Evolutionary conservation across 2,797 vertebrate genomes (phyloP), one percentile per base, ranked within the genome.

Genomic region (Gadopsis bispinosus): DNA sequence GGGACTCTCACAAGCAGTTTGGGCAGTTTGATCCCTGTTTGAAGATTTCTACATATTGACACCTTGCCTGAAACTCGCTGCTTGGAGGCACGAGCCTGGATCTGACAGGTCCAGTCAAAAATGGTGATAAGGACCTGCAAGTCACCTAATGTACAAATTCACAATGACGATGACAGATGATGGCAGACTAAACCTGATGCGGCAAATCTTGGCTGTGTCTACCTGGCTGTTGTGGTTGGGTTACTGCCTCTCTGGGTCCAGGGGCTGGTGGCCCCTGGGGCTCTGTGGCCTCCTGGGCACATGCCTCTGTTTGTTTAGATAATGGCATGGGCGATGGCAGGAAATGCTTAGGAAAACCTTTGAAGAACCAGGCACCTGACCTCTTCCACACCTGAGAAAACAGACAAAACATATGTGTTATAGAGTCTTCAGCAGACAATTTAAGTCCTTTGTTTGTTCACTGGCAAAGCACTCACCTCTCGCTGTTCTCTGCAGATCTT

Each of bases 331-430:
- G 97, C 33, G 97, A 95, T 2, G 98, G 98, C 68, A 99, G 91
- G 89, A 97, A 93, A 78, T 99, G 98, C 90, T 99, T 99, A 0
- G 98, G 98, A 78, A 99, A 94, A 22, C 98, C 98, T 90, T 99
- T 99, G 89, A 99, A 99, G 95, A 99, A 99, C 98, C 98, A 99
- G 5, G 98, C 98, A 0, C 98, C 98, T 0, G 98, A 99, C 79
- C 98, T 96, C 85, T 99, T 99, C 98, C 98, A 99, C 53, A 99
- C 98, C 98, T 99, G 83, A 73, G 60, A 68, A 77, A n/a, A 72
- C 12, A 72, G 4, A 37, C 7, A 56, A 43, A 39, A 53, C 2
- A n/a, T 1, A 22, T 3, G 2, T 8, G 39, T 58, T 14, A 41
- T 1, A 11, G 10, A 4, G 14, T 51, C 26, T 56, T 19, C 50